A percentile compares a stretch with the other conserved stretches of the same genome.
Conservation (phyloP, 1,140 invertebrate species). For the Caerostris darwini region DNA sequence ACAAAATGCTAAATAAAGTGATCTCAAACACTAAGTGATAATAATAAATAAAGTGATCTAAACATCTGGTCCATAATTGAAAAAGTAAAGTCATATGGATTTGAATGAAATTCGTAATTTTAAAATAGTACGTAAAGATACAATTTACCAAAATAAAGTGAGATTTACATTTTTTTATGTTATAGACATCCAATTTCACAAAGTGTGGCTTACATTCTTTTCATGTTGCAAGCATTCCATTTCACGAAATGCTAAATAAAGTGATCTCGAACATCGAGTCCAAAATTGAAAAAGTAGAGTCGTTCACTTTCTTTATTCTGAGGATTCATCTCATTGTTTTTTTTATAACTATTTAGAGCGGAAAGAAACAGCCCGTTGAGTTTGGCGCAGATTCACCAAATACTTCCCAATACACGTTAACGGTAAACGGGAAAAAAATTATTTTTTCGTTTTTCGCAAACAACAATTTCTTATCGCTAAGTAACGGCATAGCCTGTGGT, state of each 20-base stretch:
- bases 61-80: conserved; percentile 13
- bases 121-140: too few relatives aligned
- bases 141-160: too few relatives aligned
- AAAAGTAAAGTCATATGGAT: conserved; percentile 27
- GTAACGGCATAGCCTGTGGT: conserved; percentile 73
- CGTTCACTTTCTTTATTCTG: conserved; percentile 24
- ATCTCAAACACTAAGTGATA: too few relatives aligned
- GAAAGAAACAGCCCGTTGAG: conserved; percentile 68
- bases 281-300: conserved; percentile 42
- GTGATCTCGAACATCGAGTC: neutral
- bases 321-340: conserved; percentile 38
- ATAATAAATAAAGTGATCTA: too few relatives aligned
- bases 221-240: neutral
- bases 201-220: neutral
- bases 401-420: conserved; percentile 65
- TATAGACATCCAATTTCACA: neutral
- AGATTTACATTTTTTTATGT: neutral
- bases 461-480: conserved; percentile 76
- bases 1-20: neutral
- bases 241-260: neutral
- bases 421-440: conserved; percentile 48
- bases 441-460: conserved; percentile 60
- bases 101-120: too few relatives aligned
- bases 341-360: conserved; percentile 66
- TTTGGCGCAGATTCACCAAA: conserved; percentile 50